These are phyloP conservation scores for Xiphophorus maculatus DNA, from an alignment of 2,113 vertebrate genomes.

Conservation along the genomic window DNA sequence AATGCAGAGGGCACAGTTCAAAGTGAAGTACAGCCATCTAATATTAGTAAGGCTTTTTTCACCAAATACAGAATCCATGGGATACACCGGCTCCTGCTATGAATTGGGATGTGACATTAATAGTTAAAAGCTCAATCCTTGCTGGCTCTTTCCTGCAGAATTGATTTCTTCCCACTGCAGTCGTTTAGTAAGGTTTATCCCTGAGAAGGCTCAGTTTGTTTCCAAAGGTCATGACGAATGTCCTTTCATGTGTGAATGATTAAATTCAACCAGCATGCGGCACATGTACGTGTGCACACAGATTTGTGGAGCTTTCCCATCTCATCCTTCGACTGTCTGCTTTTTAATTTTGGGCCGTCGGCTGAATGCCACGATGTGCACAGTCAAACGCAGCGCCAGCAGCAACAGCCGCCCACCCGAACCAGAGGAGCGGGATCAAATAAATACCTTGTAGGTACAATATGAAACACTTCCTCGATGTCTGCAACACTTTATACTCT, in stretches of 20 bases:
- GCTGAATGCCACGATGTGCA: conserved; percentile 29
- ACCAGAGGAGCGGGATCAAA: conserved; percentile 41
- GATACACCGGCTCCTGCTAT: conserved; percentile 24
- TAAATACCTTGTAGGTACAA: conserved; percentile 55
- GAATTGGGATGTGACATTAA: conserved; percentile 61
- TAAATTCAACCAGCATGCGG: conserved; percentile 64
- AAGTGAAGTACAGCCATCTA: conserved; percentile 51
- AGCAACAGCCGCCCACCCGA: conserved; percentile 43
- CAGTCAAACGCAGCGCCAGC: conserved; percentile 27
- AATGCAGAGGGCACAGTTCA: conserved; percentile 60
- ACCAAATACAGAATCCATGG: conserved; percentile 15
- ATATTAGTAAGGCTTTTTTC: conserved; percentile 57
- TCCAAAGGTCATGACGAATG: conserved; percentile 79
- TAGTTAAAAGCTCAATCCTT: conserved; percentile 61
- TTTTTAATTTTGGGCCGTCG: conserved; percentile 59
- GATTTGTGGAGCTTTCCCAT: conserved; percentile 22
- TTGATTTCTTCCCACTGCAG: conserved; percentile 68
- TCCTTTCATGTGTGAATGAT: conserved; percentile 75
- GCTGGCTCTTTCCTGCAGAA: conserved; percentile 48
- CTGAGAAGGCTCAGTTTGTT: conserved; percentile 59
- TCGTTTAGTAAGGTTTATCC: conserved; percentile 68
- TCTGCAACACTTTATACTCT: conserved; percentile 28
- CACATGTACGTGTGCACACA: conserved; percentile 29
- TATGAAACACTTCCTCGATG: conserved; percentile 50
- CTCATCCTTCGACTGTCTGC: conserved; percentile 26